phyloP scores from a whole-genome alignment of 2,888 invertebrate genomes.

The Nesidiocoris tenuis region DNA sequence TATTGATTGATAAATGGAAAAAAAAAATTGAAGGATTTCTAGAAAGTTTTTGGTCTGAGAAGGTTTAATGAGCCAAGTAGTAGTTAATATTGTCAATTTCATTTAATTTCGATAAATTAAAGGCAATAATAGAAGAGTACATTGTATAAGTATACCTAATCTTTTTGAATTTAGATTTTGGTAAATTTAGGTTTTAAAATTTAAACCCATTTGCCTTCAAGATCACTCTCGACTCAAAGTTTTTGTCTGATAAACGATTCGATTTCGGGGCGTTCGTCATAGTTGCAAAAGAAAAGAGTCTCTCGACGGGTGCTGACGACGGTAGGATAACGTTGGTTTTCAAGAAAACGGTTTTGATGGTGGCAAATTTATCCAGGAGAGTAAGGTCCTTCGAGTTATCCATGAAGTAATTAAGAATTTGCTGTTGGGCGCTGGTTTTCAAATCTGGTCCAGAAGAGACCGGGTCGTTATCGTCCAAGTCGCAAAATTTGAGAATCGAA shows the following conservation, averaged over 20 bases:
- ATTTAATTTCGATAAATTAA: neutral
- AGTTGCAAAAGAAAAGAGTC: constrained; percentile 29
- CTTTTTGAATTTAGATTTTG: neutral
- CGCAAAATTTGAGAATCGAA: neutral
- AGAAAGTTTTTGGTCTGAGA: too few species aligned
- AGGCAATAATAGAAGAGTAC: neutral
- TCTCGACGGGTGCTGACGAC: constrained; percentile 37
- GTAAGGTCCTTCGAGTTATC: neutral
- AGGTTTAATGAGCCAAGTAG: too few species aligned
- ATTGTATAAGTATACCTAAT: neutral
- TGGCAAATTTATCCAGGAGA: constrained; percentile 12
- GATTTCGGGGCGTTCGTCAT: constrained; percentile 30
- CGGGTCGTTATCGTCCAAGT: neutral
- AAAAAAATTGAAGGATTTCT: too few species aligned
- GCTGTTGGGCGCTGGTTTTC: constrained; percentile 1
- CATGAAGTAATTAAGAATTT: constrained; percentile 25
- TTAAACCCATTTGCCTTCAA: constrained; percentile 30
- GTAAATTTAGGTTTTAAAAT: neutral
- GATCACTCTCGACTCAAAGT: constrained; percentile 38
- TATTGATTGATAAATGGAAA: too few species aligned
- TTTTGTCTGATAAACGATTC: constrained; percentile 22
- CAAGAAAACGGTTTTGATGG: constrained; percentile 28
- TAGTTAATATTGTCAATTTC: too few species aligned
- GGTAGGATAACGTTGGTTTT: constrained; percentile 19
- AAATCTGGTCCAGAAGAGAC: neutral